These are phyloP conservation scores for Galerucella pusilla DNA, from an alignment of 2,888 invertebrate genomes.

Conservation along the genomic window DNA sequence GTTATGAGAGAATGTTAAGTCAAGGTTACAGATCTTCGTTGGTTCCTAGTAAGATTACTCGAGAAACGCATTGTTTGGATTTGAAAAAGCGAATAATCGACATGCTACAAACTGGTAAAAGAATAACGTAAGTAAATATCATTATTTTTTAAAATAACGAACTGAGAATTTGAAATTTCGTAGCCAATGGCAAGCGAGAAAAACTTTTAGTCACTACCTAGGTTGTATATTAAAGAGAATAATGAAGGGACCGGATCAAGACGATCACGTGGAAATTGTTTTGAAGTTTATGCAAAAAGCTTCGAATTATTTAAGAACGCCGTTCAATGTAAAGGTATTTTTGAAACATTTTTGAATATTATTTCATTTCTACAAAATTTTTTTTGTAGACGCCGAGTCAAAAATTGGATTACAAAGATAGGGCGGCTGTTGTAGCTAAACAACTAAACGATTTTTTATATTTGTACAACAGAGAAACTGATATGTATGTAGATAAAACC, in stretches of 20 bases:
- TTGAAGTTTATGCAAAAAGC: constrained; percentile 82
- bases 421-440: constrained; percentile 86
- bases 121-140: constrained; percentile 71
- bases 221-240: constrained; percentile 78
- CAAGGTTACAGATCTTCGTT: constrained; percentile 62
- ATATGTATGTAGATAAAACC: constrained; percentile 78
- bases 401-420: constrained; percentile 82
- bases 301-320: constrained; percentile 76
- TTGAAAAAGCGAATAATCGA: constrained; percentile 62
- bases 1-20: constrained; percentile 63
- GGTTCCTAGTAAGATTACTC: constrained; percentile 61
- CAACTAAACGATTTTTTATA: constrained; percentile 86
- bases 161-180: constrained; percentile 42
- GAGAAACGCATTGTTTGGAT: constrained; percentile 58
- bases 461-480: constrained; percentile 85
- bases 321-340: constrained; percentile 71
- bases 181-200: constrained; percentile 77
- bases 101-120: constrained; percentile 73
- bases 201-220: constrained; percentile 82
- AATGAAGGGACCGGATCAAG: constrained; percentile 69
- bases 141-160: background rate
- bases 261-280: constrained; percentile 74
- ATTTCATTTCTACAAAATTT: background rate
- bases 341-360: constrained; percentile 1
- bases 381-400: constrained; percentile 73